Evolutionary conservation across 2,797 vertebrate genomes (phyloP).

Genomic region (Anomalospiza imberbis): DNA sequence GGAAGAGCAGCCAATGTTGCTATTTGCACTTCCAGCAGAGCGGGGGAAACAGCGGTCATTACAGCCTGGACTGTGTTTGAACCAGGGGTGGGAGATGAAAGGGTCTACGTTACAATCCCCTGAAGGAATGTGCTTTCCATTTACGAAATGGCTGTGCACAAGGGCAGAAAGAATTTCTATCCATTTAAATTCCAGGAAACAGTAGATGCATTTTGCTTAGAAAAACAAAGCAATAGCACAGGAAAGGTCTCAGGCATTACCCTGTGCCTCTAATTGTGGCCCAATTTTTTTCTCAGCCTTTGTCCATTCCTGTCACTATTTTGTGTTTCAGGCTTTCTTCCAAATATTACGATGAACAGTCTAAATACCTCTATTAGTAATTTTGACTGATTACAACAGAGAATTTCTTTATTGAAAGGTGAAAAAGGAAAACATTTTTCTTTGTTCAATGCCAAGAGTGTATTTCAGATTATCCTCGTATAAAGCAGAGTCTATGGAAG

Average conservation of each 20-base stretch:
- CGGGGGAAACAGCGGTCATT: not conserved
- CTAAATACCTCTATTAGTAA: not conserved
- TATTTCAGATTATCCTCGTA: not conserved
- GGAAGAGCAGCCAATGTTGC: not conserved
- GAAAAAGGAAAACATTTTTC: not conserved
- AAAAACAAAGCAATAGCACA: conserved; percentile 37
- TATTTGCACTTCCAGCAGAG: conserved; percentile 22
- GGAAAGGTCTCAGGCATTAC: not conserved
- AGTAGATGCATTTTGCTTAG: conserved; percentile 28
- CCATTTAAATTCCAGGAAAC: conserved; percentile 54
- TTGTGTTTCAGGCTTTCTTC: not conserved
- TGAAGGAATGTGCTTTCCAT: conserved; percentile 29
- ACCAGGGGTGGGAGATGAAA: conserved; percentile 34
- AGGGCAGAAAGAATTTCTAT: conserved; percentile 45
- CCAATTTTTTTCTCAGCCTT: not conserved
- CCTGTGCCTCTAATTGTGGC: not conserved
- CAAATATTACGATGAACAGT: not conserved
- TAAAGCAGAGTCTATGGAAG: not conserved
- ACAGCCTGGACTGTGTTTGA: conserved; percentile 7
- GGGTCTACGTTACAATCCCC: conserved; percentile 45
- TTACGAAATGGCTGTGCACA: conserved; percentile 34
- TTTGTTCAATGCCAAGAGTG: not conserved
- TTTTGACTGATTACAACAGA: not conserved
- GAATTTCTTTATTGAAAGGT: not conserved
- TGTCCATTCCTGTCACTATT: not conserved